Evolutionary conservation across 2,113 vertebrate genomes (phyloP), one percentile per base, ranked within the genome.

Genomic region (Corvus cornix): DNA sequence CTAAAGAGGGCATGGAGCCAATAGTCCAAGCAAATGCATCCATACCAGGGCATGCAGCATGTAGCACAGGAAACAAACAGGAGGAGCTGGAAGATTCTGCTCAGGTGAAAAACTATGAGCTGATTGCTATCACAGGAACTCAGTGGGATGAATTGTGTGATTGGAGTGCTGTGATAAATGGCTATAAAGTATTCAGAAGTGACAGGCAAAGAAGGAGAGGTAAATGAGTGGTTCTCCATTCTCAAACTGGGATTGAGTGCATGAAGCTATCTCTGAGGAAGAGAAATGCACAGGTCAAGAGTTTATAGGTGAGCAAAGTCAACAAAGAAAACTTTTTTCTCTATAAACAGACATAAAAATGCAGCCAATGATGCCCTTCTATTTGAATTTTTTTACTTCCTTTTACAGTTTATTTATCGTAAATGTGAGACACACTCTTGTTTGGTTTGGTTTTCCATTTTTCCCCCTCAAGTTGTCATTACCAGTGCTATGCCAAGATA

Each of bases 171-270:
- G 76, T 60, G 35, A n/a, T 17, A 49, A 21, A 30, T 3, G 3
- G 31, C 58, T 82, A 33, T 11, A 15, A 76, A 37, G 2, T 55
- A 39, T n/a, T 41, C n/a, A 60, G 31, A 59, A 78, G 13, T 19
- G 18, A 59, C 20, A 70, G 22, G 30, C 8, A 48, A 37, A 12
- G 46, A 82, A 69, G 39, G 11, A 56, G 28, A 64, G n/a, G 12
- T 33, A 6, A 16, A 6, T 1, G 2, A 48, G 20, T 41, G 23
- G 39, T 5, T 15, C 4, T 76, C 20, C 3, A 0, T 37, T 23
- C 12, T 52, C n/a, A 76, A 39, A 66, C 28, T 23, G 17, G 17
- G 7, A 27, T 39, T 77, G 21, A 30, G 55, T 82, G 21, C 23
- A 35, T 2, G 4, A 46, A 77, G 19, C 13, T 48, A 3, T 58